These are phyloP conservation scores for Beroe forskalii DNA, from an alignment of 37 sponge, comb jelly and placozoan species.

Conservation along the genomic window DNA sequence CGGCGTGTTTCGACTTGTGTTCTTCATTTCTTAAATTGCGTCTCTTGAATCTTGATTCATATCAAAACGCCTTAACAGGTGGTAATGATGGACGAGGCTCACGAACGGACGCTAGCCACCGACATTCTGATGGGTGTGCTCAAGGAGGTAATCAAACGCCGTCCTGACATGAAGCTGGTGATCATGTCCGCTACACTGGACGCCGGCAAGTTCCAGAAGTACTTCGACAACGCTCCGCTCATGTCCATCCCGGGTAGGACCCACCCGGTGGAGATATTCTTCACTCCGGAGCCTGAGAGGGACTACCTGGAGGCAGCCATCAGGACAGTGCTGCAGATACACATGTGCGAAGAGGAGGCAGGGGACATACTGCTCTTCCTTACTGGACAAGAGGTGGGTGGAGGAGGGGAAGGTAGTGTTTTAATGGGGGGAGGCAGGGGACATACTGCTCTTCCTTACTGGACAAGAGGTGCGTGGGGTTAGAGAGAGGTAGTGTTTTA, in stretches of 20 bases:
- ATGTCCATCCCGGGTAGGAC: conserved; percentile 97
- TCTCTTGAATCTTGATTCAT: too few relatives aligned
- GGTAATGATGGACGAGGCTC: conserved; percentile 97
- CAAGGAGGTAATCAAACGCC: conserved; percentile 87
- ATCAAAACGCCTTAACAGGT: not conserved
- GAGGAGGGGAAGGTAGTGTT: conserved; percentile 96
- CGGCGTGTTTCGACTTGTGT: too few relatives aligned
- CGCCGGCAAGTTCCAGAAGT: conserved; percentile 97
- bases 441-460: conserved; percentile 93
- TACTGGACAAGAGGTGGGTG: conserved; percentile 94
- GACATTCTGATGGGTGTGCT: conserved; percentile 98
- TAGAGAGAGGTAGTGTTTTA: not conserved
- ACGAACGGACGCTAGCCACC: conserved; percentile 97
- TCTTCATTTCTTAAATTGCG: too few relatives aligned
- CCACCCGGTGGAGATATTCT: conserved; percentile 99
- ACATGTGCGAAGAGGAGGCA: conserved; percentile 91
- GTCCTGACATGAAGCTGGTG: conserved; percentile 90
- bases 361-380: conserved; percentile 95
- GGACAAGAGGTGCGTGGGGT: conserved; percentile 83
- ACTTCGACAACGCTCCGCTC: conserved; percentile 94
- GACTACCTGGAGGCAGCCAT: conserved; percentile 99
- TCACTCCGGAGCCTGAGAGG: conserved; percentile 98
- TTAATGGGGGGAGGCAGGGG: conserved; percentile 90
- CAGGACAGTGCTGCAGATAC: conserved; percentile 95
- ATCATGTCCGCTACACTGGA: conserved; percentile 99